phyloP scores from a whole-genome alignment of 2,113 vertebrate species.

The Vulpes vulpes region DNA sequence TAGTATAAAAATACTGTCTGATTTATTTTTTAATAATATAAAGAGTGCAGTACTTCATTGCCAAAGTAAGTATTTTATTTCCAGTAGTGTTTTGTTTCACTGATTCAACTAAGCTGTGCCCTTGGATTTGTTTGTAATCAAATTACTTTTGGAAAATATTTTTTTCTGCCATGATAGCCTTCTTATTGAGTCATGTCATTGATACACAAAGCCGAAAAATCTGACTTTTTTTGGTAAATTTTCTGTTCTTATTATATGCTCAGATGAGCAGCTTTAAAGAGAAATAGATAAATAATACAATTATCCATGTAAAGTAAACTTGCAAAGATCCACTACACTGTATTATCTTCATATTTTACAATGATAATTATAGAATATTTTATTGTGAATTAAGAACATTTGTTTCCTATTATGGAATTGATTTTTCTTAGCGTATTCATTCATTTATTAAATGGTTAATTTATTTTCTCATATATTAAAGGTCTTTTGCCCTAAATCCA shows the following conservation, averaged over 20 bases:
- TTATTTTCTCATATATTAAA: not conserved
- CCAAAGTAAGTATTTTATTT: conserved; percentile 50
- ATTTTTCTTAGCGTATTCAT: not conserved
- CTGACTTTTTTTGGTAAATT: not conserved
- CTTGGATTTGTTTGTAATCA: not conserved
- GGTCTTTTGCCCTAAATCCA: not conserved
- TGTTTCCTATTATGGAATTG: not conserved
- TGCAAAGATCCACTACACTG: not conserved
- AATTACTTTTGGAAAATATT: not conserved
- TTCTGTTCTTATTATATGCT: not conserved
- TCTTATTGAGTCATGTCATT: not conserved
- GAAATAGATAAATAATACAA: not conserved
- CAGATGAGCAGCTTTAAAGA: not conserved
- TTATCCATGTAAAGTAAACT: not conserved
- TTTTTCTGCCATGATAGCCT: not conserved
- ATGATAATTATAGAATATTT: conserved; percentile 1
- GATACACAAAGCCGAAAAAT: not conserved
- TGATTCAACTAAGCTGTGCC: not conserved
- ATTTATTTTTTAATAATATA: not conserved
- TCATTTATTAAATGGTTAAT: not conserved
- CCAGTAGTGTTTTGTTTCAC: not conserved
- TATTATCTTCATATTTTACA: conserved; percentile 9
- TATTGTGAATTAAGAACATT: not conserved
- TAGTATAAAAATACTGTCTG: not conserved
- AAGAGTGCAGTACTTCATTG: not conserved